A percentile compares a stretch with the other conserved stretches of the same genome.
These are phyloP conservation scores for Eretmochelys imbricata DNA, from an alignment of 2,113 vertebrate genomes.

Conservation along the genomic window DNA sequence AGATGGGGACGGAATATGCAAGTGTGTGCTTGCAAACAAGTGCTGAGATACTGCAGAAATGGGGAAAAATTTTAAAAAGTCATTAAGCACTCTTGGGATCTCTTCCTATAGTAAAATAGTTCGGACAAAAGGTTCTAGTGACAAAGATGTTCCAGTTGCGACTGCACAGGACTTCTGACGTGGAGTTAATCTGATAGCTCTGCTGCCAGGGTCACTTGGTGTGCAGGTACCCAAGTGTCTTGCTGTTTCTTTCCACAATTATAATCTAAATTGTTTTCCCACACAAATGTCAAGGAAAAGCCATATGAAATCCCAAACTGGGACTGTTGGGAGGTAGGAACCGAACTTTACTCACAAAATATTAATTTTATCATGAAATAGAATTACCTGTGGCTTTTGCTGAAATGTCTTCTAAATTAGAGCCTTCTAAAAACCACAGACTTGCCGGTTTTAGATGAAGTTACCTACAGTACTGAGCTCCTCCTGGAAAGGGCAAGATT, in stretches of 20 bases:
- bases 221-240: too few relatives aligned
- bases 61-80: background rate
- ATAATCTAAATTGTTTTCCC: too few relatives aligned
- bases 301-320: background rate
- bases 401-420: background rate
- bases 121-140: background rate
- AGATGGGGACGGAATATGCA: background rate
- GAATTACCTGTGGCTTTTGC: background rate
- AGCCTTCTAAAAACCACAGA: background rate
- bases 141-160: background rate
- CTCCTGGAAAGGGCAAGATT: background rate
- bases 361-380: background rate
- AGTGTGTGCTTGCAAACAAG: fast-evolving
- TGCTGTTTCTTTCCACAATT: too few relatives aligned
- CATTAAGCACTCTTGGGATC: background rate
- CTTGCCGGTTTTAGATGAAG: background rate
- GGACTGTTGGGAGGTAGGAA: background rate
- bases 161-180: background rate
- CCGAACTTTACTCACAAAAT: background rate
- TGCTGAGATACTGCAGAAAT: background rate
- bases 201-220: too few relatives aligned
- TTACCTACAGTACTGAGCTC: background rate
- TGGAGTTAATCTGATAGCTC: background rate
- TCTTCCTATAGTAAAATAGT: fast-evolving
- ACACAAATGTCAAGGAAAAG: too few relatives aligned